Base-by-base conservation (phyloP, 2,113 vertebrate species). In the Crotophaga sulcirostris region DNA sequence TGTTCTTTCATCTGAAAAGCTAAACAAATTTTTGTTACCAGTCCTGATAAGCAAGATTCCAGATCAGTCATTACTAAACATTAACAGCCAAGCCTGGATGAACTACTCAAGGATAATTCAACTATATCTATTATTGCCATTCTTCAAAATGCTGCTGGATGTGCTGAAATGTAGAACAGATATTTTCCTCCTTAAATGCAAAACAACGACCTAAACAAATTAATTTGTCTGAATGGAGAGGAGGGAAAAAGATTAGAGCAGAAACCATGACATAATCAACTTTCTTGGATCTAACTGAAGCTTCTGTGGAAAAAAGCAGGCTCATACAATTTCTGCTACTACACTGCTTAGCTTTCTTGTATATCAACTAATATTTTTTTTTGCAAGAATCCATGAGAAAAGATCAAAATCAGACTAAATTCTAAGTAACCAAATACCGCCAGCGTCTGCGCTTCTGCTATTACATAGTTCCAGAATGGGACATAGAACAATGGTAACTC, bases 381-480 rank as follows among this genome's bases (percentile, higher is more conserved):
- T 87, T 93, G 10, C 58, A 87, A 36, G 60, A 86, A 73, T 89
- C 58, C 68, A 92, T 40, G 74, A 90, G 82, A 91, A 94, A 84
- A 94, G 52, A 91, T 76, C 40, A 88, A 84, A 86, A 93, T 95
- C 84, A 90, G 77, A 52, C n/a, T 72, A 79, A 93, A 96, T 90
- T 85, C 31, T 51, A 51, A 87, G 89, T 92, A 91, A 96, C 29
- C 47, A 74, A 91, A 90, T 13, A 51, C 84, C 83, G 78, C 91
- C 55, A 78, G 21, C 0, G 0, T 77, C 87, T 63, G 78, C 78
- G 40, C 28, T 95, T 51, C 17, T 69, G 51, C 73, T 72, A 69
- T 85, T 90, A 28, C 60, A 49, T n/a, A 74, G 75, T 38, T 96
- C 63, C 85, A 93, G 73, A 90, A 92, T 64, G 72, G 55, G 88